Percentiles rank a stretch among this genome's conserved stretches.
Conservation (phyloP, 2,888 invertebrate species). For the Mantis religiosa region DNA sequence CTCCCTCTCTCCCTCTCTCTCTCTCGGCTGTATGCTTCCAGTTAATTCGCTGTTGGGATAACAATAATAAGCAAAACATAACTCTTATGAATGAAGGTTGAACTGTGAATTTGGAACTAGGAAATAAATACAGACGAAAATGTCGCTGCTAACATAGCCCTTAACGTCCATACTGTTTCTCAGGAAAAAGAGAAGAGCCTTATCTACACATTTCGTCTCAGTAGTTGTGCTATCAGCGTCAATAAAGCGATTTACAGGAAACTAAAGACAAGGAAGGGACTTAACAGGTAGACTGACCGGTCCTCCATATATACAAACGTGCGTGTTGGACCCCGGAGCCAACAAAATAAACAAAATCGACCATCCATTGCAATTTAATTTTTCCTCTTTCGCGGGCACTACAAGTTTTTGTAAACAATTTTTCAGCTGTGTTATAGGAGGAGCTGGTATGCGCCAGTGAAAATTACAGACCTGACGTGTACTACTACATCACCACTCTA, state of each 20-base stretch:
- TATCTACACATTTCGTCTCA: too few species aligned
- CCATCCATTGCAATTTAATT: slow-evolving; percentile 9
- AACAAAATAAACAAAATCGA: background rate
- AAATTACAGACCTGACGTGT: slow-evolving; percentile 2
- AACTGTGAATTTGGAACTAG: too few species aligned
- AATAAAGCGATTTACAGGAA: background rate
- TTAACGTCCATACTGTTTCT: too few species aligned
- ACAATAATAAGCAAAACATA: too few species aligned
- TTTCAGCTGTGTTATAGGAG: background rate
- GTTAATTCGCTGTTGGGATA: too few species aligned
- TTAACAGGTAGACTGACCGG: background rate
- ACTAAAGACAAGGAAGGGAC: background rate
- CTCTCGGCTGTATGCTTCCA: too few species aligned
- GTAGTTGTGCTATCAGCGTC: background rate
- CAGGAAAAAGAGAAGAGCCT: too few species aligned
- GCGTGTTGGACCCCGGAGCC: background rate
- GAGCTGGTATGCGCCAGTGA: slow-evolving; percentile 1
- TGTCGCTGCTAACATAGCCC: too few species aligned
- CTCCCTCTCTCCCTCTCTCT: too few species aligned
- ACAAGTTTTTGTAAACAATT: slow-evolving; percentile 12
- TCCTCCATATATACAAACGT: background rate
- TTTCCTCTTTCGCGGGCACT: slow-evolving; percentile 6
- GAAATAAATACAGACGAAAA: too few species aligned
- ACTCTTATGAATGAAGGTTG: too few species aligned
- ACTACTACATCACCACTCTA: background rate